Conservation (phyloP, 2,888 invertebrate genomes). For the Lasioglossum leucozonium region DNA sequence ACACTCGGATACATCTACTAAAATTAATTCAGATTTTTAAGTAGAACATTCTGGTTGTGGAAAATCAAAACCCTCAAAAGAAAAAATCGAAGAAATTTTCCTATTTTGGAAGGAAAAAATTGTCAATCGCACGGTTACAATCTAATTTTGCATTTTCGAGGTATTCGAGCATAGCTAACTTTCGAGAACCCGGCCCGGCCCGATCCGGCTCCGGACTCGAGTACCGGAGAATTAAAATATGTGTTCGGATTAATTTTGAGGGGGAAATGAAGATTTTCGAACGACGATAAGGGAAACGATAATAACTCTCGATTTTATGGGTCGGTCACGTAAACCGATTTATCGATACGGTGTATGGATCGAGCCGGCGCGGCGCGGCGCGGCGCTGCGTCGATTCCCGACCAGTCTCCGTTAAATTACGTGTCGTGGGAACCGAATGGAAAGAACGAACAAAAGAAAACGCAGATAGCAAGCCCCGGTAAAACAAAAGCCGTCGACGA, state of each 20-base stretch:
- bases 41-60: no score
- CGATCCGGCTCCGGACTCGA: no score
- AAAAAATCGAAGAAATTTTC: no score
- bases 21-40: no score
- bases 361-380: not conserved
- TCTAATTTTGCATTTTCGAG: no score
- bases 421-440: slow-evolving; percentile 8
- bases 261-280: not conserved
- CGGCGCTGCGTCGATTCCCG: not conserved
- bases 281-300: not conserved
- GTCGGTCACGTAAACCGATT: slow-evolving; percentile 13
- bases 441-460: not conserved
- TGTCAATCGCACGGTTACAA: no score
- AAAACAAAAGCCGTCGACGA: slow-evolving; percentile 35
- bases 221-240: not conserved
- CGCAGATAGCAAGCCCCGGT: slow-evolving; percentile 20
- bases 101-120: no score
- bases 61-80: no score
- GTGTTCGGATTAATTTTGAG: not conserved
- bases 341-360: slow-evolving; percentile 21
- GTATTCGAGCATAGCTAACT: no score
- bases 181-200: no score
- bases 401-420: slow-evolving; percentile 16
- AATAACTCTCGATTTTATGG: slow-evolving; percentile 6
- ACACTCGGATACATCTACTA: no score